Percentiles rank a stretch among this genome's conserved stretches.
Evolutionary conservation across 1,140 invertebrate genomes (phyloP).

Genomic region (Drosophila nikananu): DNA sequence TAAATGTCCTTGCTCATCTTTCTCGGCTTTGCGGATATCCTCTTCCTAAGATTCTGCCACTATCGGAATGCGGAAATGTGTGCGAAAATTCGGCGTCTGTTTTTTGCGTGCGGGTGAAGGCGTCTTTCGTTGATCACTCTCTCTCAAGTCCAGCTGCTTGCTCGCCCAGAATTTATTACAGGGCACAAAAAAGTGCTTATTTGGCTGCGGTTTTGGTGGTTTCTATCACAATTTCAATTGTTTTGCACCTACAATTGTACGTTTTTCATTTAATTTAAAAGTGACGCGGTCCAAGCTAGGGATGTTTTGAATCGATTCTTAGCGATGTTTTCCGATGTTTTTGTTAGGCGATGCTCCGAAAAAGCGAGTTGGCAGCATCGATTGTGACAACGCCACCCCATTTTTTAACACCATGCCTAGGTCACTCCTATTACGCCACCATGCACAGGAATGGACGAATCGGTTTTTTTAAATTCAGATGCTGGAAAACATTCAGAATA

Average conservation of each 20-base stretch:
- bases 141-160: neutral
- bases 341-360: no score
- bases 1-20: slow-evolving; percentile 89
- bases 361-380: no score
- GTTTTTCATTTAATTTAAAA: slow-evolving; percentile 53
- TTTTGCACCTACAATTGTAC: neutral
- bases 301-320: no score
- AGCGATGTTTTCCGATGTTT: no score
- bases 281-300: slow-evolving; percentile 69
- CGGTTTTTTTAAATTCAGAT: no score
- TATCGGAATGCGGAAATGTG: slow-evolving; percentile 11
- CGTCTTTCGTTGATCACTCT: neutral
- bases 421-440: no score
- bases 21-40: neutral
- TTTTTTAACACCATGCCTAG: no score
- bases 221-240: slow-evolving; percentile 20
- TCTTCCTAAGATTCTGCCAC: neutral
- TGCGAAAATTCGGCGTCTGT: slow-evolving; percentile 34
- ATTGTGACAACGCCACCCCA: no score
- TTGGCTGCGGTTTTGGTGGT: neutral
- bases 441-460: no score
- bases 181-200: neutral
- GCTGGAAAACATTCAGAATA: no score
- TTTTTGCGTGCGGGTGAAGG: slow-evolving; percentile 19
- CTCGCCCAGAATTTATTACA: neutral